Percentiles rank a stretch among this genome's conserved stretches.
phyloP scores from a whole-genome alignment of 2,113 vertebrate species.

The Pteruthius melanotis region DNA sequence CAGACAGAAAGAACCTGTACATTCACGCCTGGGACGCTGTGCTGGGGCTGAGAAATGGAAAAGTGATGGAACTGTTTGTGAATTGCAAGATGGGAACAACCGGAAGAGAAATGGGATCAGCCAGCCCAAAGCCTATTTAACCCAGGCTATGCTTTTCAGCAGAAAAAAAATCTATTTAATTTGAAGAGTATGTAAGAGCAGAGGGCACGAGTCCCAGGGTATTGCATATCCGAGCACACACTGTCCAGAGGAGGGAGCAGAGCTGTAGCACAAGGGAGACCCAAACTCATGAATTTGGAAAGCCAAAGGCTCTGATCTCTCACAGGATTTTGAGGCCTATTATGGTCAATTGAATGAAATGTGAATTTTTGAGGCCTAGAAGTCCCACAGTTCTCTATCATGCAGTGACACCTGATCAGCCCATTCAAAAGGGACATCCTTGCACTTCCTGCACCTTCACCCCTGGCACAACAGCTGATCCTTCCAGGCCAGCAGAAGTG shows the following conservation, averaged over 20 bases:
- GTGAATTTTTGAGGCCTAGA: neutral
- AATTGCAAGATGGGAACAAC: neutral
- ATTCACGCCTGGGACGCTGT: neutral
- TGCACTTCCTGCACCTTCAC: neutral
- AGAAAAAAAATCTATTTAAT: neutral
- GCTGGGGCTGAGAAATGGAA: neutral
- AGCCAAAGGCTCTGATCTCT: neutral
- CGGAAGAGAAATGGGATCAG: neutral
- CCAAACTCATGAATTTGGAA: neutral
- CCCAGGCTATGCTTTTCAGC: neutral
- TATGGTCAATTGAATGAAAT: neutral
- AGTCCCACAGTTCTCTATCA: neutral
- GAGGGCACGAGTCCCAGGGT: neutral
- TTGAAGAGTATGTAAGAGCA: neutral
- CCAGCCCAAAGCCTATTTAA: neutral
- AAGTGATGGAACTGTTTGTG: neutral
- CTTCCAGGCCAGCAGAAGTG: neutral
- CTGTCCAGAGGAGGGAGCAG: neutral
- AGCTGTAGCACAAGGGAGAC: neutral
- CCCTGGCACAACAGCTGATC: neutral
- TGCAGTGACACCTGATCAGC: neutral
- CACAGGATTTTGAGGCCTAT: neutral
- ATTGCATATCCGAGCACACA: rapidly evolving
- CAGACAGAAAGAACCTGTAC: neutral
- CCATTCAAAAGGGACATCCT: neutral